Percentiles rank a stretch among this genome's conserved stretches.
Conservation (phyloP, 2,797 vertebrate genomes). For the Karalla daura region DNA sequence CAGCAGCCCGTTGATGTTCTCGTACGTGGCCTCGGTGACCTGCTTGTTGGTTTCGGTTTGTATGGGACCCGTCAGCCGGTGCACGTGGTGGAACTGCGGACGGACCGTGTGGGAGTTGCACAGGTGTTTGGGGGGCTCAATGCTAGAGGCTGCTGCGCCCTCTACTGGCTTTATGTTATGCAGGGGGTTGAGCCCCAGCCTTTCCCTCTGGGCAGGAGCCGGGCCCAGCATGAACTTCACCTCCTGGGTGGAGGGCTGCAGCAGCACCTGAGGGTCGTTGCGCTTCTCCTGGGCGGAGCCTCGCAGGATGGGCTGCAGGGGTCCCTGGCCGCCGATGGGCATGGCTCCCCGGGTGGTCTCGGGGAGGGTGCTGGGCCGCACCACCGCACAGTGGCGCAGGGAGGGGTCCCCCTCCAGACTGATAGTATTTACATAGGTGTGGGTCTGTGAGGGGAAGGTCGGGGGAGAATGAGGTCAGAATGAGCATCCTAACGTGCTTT, state of each 20-base stretch:
- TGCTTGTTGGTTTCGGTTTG: conserved; percentile 79
- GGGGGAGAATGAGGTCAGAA: background rate
- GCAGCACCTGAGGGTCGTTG: conserved; percentile 92
- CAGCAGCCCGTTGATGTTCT: conserved; percentile 90
- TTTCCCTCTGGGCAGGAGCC: conserved; percentile 83
- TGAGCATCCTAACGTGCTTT: too few species aligned
- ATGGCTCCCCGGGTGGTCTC: conserved; percentile 80
- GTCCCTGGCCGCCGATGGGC: conserved; percentile 74
- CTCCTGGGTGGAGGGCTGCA: conserved; percentile 91
- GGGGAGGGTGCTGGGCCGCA: conserved; percentile 85
- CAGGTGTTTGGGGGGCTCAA: conserved; percentile 81
- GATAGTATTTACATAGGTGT: conserved; percentile 97
- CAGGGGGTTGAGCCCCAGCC: conserved; percentile 76
- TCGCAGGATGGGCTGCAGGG: conserved; percentile 80
- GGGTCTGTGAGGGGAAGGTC: too few species aligned
- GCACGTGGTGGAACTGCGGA: conserved; percentile 83
- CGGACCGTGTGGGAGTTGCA: conserved; percentile 85
- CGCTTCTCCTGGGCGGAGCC: conserved; percentile 89
- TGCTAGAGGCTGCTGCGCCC: conserved; percentile 84
- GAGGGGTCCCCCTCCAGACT: conserved; percentile 90
- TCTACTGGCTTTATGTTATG: conserved; percentile 80
- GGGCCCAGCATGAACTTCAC: conserved; percentile 96
- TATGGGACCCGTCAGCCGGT: conserved; percentile 88
- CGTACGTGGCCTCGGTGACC: conserved; percentile 86
- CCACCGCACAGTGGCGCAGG: conserved; percentile 92